phyloP scores from a whole-genome alignment of 2,113 vertebrate species.

The Lontra canadensis region DNA sequence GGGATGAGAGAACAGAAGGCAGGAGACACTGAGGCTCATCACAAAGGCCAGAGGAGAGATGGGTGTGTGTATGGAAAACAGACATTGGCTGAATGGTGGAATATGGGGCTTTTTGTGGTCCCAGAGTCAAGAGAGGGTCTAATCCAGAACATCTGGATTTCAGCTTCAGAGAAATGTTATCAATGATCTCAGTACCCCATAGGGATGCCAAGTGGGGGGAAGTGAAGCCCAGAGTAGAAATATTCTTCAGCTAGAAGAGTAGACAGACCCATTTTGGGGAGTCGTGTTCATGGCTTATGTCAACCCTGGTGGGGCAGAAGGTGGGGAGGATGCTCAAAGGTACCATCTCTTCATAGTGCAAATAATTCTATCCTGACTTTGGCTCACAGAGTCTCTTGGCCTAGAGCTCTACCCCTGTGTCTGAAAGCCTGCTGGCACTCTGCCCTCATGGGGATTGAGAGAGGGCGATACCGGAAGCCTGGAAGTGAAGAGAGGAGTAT shows the following conservation, averaged over 20 bases:
- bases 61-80: background rate
- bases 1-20: background rate
- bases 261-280: background rate
- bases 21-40: background rate
- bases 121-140: background rate
- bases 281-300: background rate
- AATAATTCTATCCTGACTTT: background rate
- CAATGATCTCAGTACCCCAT: background rate
- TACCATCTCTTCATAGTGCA: background rate
- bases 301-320: background rate
- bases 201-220: background rate
- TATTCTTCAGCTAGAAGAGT: background rate
- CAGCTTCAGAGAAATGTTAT: background rate
- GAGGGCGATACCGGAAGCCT: background rate
- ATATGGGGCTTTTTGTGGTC: background rate
- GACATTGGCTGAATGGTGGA: background rate
- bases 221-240: background rate
- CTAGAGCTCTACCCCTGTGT: background rate
- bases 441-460: background rate
- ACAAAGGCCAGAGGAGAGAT: accelerated
- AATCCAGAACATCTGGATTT: background rate
- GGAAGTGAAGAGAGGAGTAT: background rate
- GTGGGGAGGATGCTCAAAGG: background rate
- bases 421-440: background rate
- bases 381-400: background rate